phyloP scores from a whole-genome alignment of 1,140 invertebrate genomes.

The Ruditapes philippinarum region DNA sequence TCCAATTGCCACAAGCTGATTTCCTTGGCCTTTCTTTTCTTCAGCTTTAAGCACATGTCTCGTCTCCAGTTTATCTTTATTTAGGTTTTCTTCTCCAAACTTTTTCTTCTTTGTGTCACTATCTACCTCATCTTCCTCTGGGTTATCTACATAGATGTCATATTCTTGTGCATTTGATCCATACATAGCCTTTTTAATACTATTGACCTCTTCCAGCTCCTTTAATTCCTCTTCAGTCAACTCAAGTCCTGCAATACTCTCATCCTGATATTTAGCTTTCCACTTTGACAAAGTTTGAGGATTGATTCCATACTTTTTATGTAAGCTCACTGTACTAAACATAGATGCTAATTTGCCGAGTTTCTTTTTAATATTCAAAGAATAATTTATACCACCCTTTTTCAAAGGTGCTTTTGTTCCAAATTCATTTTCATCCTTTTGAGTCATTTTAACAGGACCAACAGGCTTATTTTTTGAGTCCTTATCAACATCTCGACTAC shows the following conservation, averaged over 20 bases:
- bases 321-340: conserved; percentile 11
- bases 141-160: conserved; percentile 62
- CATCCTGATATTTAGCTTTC: conserved; percentile 45
- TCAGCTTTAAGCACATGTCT: background rate
- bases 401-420: background rate
- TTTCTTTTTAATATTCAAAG: conserved; percentile 46
- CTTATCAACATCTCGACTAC: background rate
- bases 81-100: background rate
- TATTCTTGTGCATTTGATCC: conserved; percentile 11
- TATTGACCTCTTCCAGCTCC: conserved; percentile 16
- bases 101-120: background rate
- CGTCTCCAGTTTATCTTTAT: background rate
- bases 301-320: conserved; percentile 46
- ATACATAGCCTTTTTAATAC: background rate
- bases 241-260: conserved; percentile 9
- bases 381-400: conserved; percentile 6
- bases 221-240: conserved; percentile 28
- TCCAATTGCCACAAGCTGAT: no score
- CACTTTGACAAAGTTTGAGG: conserved; percentile 22
- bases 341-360: conserved; percentile 47
- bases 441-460: background rate
- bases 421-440: background rate
- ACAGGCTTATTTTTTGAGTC: no score
- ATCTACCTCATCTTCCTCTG: conserved; percentile 24
- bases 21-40: background rate